Percentiles rank a stretch among this genome's conserved stretches.
Evolutionary conservation across 2,888 invertebrate genomes (phyloP).

Genomic region (Prostheceraeus crozeri): DNA sequence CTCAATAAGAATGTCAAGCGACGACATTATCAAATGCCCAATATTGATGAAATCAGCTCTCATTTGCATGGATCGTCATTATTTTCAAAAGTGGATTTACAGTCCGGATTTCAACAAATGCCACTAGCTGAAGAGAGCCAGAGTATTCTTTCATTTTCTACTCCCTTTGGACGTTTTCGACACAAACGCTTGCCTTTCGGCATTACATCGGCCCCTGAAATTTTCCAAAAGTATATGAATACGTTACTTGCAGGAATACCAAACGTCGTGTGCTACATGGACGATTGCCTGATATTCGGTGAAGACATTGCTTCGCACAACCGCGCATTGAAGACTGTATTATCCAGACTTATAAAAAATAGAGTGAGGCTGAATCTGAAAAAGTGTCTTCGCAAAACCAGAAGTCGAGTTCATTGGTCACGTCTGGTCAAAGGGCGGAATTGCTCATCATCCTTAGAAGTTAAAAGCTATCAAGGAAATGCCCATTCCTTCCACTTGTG

Average conservation of each 20-base stretch:
- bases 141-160: neutral
- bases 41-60: neutral
- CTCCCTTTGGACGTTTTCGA: neutral
- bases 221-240: too few relatives aligned
- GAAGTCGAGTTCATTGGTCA: neutral
- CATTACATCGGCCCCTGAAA: constrained; percentile 19
- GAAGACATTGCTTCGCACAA: neutral
- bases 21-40: neutral
- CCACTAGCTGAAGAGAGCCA: neutral
- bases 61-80: neutral
- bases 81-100: neutral
- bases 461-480: neutral
- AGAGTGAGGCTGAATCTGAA: neutral
- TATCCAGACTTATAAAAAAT: neutral
- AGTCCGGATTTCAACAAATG: neutral
- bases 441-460: neutral
- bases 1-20: neutral
- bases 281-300: neutral
- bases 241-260: too few relatives aligned
- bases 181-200: constrained; percentile 3
- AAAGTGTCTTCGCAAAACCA: neutral
- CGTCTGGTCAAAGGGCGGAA: neutral
- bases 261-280: constrained; percentile 20
- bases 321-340: neutral
- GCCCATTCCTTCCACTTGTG: neutral